Base-by-base conservation (phyloP, 37 sponge, comb jelly and placozoan genomes). In the Lycopodina hypogea region DNA sequence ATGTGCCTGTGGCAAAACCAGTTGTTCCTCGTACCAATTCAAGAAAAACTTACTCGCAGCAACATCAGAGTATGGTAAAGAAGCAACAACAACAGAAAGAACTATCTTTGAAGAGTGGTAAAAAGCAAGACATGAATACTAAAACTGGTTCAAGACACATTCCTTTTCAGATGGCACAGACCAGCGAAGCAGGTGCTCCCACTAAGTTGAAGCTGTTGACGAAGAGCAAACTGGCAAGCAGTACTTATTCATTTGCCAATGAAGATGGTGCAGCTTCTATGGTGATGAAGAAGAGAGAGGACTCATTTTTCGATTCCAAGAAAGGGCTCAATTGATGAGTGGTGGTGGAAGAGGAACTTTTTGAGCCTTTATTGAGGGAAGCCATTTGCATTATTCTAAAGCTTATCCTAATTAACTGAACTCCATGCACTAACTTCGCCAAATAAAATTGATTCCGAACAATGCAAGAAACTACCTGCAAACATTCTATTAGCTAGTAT, bases 51-150 rank as follows among this genome's bases (percentile, higher is more conserved):
- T 73, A 73, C 74, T 73, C 74, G 3, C 56, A 51, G 18, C 74
- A 73, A 42, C 39, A 57, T 7, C 22, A 23, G 18, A 53, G 56
- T 38, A 9, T 70, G 14, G 39, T 70, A 19, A 73, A 73, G 28
- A 39, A 73, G 42, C 53, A 73, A 52, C 74, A 73, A 55, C 74
- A 73, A 19, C 56, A 73, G 45, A 41, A 70, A 48, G 48, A 70
- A 9, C 48, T 23, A 41, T 35, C 71, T 41, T 41, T n/a, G n/a
- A 70, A 70, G 37, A 70, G 4, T 17, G 71, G 37, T 42, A 41
- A 70, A 70, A 22, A 42, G 15, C 71, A 39, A 45, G 42, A 35
- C 12, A n/a, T 2, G 39, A 26, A 4, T 32, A 32, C 30, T 30
- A 14, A 2, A 2, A 30, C 30, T 65, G 66, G 66, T 65, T 2